Base-by-base conservation (phyloP, 2,888 invertebrate genomes). In the Camptogramma bilineatum region DNA sequence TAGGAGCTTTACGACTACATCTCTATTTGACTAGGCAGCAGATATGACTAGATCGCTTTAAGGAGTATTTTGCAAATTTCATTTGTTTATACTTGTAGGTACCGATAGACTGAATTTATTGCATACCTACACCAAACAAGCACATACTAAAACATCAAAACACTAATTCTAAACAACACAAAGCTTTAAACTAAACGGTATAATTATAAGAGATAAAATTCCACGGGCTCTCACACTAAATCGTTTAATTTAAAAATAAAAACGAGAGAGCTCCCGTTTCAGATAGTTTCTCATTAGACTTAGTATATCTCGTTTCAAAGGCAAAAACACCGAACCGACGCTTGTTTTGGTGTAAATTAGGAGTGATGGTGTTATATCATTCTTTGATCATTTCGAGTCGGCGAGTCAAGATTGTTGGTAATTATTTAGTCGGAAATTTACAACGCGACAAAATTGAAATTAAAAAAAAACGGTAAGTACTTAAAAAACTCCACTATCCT, bases 171-270 rank as follows among this genome's bases (percentile, higher is more conserved):
- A n/a, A n/a, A 28, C 28, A 28, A 28, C 28, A 28, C 28, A 28
- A 28, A 28, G 28, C 28, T 7, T 5, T 42, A 2, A 16, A 21
- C 21, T 1, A n/a, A 39, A 28, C 28, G 28, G 7, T 28, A 28
- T 28, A 28, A 28, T 28, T 28, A 28, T 28, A 4, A n/a, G 7
- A 5, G 28, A n/a, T 42, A 68, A 71, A 66, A 63, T 71, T 51
- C 17, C 13, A 16, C 18, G 16, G 28, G 13, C 58, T 39, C 50
- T 71, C 66, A 65, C 74, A 69, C 75, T 79, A 79, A 77, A 81
- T 74, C 74, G 76, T 83, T 83, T 81, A 82, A 83, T 86, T 83
- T 44, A 44, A 81, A 84, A 82, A 75, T 71, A 76, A 76, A 75
- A 78, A 77, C 44, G 66, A 46, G 54, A 53, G 51, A 70, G 75